A percentile compares a stretch with the other conserved stretches of the same genome.
These are phyloP conservation scores for Paradisaea rubra DNA, from an alignment of 2,113 vertebrate species.

Conservation along the genomic window DNA sequence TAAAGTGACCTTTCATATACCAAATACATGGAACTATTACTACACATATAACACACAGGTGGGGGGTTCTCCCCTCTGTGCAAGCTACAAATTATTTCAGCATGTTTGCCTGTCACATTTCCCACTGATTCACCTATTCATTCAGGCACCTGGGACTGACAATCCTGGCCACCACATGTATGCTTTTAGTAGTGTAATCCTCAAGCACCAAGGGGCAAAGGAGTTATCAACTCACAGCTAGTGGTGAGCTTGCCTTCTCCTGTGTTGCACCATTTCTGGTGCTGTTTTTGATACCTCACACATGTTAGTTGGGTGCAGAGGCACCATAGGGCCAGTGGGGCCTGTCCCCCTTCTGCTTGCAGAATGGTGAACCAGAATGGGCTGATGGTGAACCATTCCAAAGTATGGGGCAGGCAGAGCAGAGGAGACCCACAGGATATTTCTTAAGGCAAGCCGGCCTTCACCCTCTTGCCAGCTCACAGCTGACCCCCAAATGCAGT, in stretches of 20 bases:
- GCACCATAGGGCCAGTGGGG: not conserved
- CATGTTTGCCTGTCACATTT: not conserved
- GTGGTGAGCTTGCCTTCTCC: not conserved
- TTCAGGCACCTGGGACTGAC: not conserved
- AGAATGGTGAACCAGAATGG: not conserved
- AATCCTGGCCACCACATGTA: not conserved
- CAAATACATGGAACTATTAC: not conserved
- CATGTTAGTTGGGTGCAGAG: rapidly evolving
- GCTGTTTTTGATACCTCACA: not conserved
- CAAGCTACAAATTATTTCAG: not conserved
- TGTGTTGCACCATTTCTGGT: not conserved
- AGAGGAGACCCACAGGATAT: not conserved
- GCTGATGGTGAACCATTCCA: not conserved
- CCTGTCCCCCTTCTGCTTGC: not conserved
- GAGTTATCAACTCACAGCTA: not conserved
- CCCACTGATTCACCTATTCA: not conserved
- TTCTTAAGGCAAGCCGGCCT: not conserved
- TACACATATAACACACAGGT: not conserved
- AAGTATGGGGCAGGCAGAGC: not conserved
- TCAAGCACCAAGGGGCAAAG: not conserved
- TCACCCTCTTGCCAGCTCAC: not conserved
- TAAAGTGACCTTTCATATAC: not conserved
- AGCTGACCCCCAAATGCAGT: not conserved
- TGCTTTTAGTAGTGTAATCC: not conserved
- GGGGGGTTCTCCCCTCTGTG: not conserved